These are phyloP conservation scores for Erythrocebus patas DNA, from an alignment of 2,113 vertebrate species.

Conservation along the genomic window DNA sequence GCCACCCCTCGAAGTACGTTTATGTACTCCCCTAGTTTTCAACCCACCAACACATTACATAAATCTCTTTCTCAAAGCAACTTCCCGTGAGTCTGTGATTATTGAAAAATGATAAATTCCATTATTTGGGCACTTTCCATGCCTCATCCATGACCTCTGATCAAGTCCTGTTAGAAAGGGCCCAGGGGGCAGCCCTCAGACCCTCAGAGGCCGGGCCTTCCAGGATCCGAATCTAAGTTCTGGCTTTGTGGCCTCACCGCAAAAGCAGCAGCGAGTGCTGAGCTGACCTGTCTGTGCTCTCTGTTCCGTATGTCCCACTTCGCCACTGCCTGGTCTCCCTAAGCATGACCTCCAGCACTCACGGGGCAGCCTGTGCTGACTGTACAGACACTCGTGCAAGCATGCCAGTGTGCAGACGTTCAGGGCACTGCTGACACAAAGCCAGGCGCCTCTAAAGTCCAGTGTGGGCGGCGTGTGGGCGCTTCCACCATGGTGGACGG, in stretches of 20 bases:
- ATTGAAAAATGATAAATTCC: not conserved
- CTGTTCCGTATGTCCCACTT: no score
- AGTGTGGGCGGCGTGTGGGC: no score
- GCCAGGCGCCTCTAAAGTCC: not conserved
- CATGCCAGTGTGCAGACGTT: no score
- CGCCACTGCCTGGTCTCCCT: not conserved
- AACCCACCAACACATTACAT: not conserved
- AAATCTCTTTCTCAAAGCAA: not conserved
- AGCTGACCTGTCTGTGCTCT: not conserved
- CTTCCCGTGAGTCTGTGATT: not conserved
- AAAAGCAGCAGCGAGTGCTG: rapidly evolving
- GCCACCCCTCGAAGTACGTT: no score
- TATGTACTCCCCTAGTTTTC: not conserved
- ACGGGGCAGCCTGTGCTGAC: no score
- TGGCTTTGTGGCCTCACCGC: not conserved
- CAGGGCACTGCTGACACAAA: no score
- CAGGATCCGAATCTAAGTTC: no score
- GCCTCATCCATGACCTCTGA: not conserved
- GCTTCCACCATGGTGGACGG: rapidly evolving
- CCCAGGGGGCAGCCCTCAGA: not conserved
- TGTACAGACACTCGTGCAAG: no score
- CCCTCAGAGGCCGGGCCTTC: not conserved
- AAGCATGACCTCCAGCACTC: rapidly evolving
- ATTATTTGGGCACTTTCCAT: no score
- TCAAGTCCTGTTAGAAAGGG: not conserved